phyloP scores from a whole-genome alignment of 2,888 invertebrate species.

The Pammene aurita region DNA sequence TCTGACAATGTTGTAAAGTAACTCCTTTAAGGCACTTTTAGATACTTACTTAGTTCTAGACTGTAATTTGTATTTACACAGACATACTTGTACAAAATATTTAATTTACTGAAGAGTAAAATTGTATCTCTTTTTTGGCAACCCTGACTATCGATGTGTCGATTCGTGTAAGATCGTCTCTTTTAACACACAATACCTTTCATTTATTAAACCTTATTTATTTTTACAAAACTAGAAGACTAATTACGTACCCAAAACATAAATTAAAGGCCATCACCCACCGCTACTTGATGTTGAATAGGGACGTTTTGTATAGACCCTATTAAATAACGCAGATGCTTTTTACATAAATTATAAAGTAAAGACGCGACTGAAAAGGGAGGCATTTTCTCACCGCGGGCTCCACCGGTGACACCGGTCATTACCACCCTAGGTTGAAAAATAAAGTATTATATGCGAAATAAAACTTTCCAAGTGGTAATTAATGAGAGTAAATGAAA shows the following conservation, averaged over 20 bases:
- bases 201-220: not conserved
- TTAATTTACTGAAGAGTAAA: no score
- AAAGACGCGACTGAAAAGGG: conserved; percentile 60
- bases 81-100: no score
- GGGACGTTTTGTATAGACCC: conserved; percentile 32
- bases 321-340: conserved; percentile 49
- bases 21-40: not conserved
- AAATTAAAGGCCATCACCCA: conserved; percentile 8
- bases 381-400: conserved; percentile 63
- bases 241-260: conserved; percentile 2
- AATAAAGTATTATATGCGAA: conserved; percentile 52
- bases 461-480: conserved; percentile 36
- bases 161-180: no score
- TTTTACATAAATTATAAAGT: conserved; percentile 66
- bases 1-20: conserved; percentile 2
- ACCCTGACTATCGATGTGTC: no score
- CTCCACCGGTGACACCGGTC: conserved; percentile 68
- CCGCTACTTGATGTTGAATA: conserved; percentile 18
- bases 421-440: conserved; percentile 58
- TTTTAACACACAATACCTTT: not conserved
- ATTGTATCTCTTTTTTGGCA: no score
- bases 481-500: conserved; percentile 33
- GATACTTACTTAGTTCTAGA: not conserved
- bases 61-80: not conserved
- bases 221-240: not conserved